Base-by-base conservation (phyloP, 2,888 invertebrate genomes). In the Amaurobius ferox region DNA sequence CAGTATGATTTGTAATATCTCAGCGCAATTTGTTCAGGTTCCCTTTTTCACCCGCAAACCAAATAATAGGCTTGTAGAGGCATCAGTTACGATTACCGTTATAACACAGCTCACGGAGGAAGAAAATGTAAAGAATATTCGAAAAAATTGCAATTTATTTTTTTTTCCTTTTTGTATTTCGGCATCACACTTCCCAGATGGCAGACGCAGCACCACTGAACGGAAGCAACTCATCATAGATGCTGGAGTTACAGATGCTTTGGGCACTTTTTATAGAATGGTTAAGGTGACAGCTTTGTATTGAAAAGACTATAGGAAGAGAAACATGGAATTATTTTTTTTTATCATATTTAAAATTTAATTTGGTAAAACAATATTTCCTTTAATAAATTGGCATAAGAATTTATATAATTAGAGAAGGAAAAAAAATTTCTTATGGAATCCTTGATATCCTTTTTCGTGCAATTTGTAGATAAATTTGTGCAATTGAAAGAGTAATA, bases 81-180 rank as follows among this genome's bases (percentile, higher is more conserved):
- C 66, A 70, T 83, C 81, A 26, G 76, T 71, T 76, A 83, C 81
- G 70, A 83, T 81, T 81, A 74, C 80, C 44, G 76, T 83, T 83
- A 83, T 35, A 71, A 64, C 39, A 35, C n/a, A 23, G 35, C 44
- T n/a, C 35, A 30, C 61, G 40, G 32, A 79, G 40, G 29, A 55
- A 55, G 62, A 62, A n/a, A 23, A 6, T 32, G 40, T 13, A 62
- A 70, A 29, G 39, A 39, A 62, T 62, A 79, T 64, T 62, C 55
- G 23, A 23, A 55, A 55, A 23, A 55, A 55, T 62, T 19, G 44
- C 26, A n/a, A 30, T 71, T 35, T 79, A 39, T 73, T 67, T 29
- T 67, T 80, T 29, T 26, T 61, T n/a, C n/a, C n/a, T n/a, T n/a
- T 28, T 16, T 29, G 23, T 29, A 32, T 30, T 40, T 32, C 32